phyloP scores from a whole-genome alignment of 2,113 vertebrate genomes.

The Artemisiospiza belli region DNA sequence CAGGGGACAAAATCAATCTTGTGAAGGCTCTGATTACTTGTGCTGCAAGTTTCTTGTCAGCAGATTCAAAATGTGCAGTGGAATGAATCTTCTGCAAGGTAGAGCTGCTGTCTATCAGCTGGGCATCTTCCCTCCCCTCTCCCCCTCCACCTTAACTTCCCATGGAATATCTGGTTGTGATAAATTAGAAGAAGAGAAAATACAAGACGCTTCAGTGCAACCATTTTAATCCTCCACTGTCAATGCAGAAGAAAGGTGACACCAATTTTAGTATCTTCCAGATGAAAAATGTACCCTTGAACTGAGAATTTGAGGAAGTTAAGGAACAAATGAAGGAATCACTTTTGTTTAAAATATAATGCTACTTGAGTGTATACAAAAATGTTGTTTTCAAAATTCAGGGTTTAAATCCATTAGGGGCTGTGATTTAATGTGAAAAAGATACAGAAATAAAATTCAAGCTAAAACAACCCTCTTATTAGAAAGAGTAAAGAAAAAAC shows the following conservation, averaged over 20 bases:
- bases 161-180: constrained; percentile 70
- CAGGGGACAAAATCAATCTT: constrained; percentile 82
- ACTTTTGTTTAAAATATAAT: constrained; percentile 12
- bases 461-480: not conserved
- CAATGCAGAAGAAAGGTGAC: constrained; percentile 65
- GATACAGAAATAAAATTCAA: not conserved
- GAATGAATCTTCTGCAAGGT: constrained; percentile 80
- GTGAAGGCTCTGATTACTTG: constrained; percentile 77
- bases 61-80: constrained; percentile 79
- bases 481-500: not conserved
- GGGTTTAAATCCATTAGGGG: not conserved
- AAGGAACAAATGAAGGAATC: constrained; percentile 45
- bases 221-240: constrained; percentile 74
- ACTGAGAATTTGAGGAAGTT: constrained; percentile 34
- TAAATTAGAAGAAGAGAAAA: constrained; percentile 71
- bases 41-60: constrained; percentile 81
- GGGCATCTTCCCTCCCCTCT: constrained; percentile 64
- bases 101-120: constrained; percentile 74
- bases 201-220: constrained; percentile 66
- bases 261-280: constrained; percentile 42
- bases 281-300: constrained; percentile 65
- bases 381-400: not conserved
- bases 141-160: constrained; percentile 65
- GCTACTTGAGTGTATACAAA: not conserved
- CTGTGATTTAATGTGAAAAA: not conserved